These are phyloP conservation scores for Netelia inedita DNA, from an alignment of 2,888 invertebrate species.

Conservation along the genomic window DNA sequence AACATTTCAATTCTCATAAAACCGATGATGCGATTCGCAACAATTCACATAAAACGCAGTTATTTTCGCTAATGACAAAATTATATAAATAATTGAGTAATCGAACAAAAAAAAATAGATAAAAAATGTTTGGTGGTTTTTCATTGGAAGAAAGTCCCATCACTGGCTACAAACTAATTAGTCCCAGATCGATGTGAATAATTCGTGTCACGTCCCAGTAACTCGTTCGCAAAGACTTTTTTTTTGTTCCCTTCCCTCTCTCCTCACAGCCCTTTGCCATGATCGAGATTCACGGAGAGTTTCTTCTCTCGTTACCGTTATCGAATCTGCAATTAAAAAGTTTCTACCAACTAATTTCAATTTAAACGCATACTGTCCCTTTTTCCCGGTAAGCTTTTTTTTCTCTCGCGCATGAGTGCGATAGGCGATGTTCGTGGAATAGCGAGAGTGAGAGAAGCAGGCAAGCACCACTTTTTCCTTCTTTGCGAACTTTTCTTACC, in stretches of 20 bases:
- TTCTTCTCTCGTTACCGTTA: constrained; percentile 73
- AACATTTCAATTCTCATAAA: no score
- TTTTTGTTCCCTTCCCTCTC: background rate
- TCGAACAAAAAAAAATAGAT: no score
- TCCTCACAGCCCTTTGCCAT: background rate
- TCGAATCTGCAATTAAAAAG: constrained; percentile 84
- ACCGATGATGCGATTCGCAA: no score
- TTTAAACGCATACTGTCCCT: constrained; percentile 79
- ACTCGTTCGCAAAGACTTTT: constrained; percentile 24
- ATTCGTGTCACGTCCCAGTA: constrained; percentile 45
- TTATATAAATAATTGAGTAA: no score
- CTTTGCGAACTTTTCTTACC: constrained; percentile 54
- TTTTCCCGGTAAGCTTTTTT: constrained; percentile 51
- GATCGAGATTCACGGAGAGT: constrained; percentile 32
- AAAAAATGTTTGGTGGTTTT: background rate
- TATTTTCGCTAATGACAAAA: no score
- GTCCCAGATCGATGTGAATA: background rate
- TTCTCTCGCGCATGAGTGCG: constrained; percentile 14
- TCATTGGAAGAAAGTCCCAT: background rate
- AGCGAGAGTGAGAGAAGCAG: constrained; percentile 17
- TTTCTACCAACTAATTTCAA: constrained; percentile 83
- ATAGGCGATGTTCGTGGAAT: constrained; percentile 14
- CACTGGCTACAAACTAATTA: background rate
- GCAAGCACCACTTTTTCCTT: constrained; percentile 44
- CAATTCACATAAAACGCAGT: no score